Percentiles rank a stretch among this genome's conserved stretches.
These are phyloP conservation scores for Hemaris fuciformis DNA, from an alignment of 2,888 invertebrate genomes.

Conservation along the genomic window DNA sequence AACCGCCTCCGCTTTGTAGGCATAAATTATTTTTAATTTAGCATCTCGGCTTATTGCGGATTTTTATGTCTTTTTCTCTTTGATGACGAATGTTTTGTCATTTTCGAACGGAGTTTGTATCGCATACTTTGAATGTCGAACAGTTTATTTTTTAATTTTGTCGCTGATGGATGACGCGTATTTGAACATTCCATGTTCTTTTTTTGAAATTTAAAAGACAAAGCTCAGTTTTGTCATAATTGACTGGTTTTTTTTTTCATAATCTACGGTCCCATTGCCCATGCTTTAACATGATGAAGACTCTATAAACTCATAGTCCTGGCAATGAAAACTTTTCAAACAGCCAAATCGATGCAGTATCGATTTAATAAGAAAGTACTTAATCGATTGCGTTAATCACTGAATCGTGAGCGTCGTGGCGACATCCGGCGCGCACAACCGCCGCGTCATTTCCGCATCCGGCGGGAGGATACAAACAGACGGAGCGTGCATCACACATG, in stretches of 20 bases:
- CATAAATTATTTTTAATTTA: constrained; percentile 60
- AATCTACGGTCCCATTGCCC: too few species aligned
- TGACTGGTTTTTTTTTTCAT: too few species aligned
- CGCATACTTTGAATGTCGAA: constrained; percentile 23
- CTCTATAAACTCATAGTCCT: too few species aligned
- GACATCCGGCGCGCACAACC: constrained; percentile 58
- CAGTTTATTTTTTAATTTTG: constrained; percentile 10
- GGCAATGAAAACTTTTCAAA: neutral
- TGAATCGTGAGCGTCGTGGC: constrained; percentile 47
- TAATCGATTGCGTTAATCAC: neutral
- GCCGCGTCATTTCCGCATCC: constrained; percentile 68
- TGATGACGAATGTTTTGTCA: constrained; percentile 46
- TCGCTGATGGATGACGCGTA: neutral
- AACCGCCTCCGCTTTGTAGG: constrained; percentile 37
- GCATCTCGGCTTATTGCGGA: constrained; percentile 35
- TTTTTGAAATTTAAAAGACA: too few species aligned
- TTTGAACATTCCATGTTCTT: neutral
- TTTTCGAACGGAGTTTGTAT: constrained; percentile 33
- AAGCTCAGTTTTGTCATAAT: too few species aligned
- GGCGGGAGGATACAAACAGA: constrained; percentile 52
- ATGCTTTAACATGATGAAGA: too few species aligned
- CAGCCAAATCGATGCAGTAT: neutral
- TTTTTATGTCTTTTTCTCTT: constrained; percentile 30
- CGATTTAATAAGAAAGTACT: neutral
- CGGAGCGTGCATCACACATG: constrained; percentile 67